Conservation (phyloP, 2,888 invertebrate species). For the Cryptosula pallasiana region DNA sequence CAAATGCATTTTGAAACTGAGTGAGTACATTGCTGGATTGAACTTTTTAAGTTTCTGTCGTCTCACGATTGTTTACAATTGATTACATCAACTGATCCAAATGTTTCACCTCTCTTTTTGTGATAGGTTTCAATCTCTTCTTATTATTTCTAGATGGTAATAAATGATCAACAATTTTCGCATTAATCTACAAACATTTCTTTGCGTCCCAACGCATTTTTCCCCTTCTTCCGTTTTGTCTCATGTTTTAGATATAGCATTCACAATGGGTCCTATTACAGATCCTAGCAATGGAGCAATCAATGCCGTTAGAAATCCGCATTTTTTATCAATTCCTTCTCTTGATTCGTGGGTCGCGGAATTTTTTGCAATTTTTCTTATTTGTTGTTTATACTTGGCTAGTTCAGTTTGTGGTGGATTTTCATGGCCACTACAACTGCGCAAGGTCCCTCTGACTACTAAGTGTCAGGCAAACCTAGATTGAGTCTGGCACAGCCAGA, state of each 20-base stretch:
- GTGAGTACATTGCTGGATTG: neutral
- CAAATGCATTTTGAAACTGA: neutral
- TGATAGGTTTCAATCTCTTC: neutral
- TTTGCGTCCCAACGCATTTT: conserved; percentile 2
- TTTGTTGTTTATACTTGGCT: conserved; percentile 1
- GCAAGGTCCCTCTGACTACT: no score
- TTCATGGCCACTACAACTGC: no score
- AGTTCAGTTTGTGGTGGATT: no score
- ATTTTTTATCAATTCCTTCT: neutral
- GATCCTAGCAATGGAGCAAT: conserved; percentile 10
- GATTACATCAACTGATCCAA: neutral
- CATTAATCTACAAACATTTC: neutral
- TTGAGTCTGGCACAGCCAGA: no score
- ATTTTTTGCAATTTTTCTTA: conserved; percentile 1
- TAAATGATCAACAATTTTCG: conserved; percentile 7
- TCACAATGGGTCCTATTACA: neutral
- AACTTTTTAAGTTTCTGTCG: neutral
- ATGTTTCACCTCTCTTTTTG: neutral
- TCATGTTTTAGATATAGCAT: no score
- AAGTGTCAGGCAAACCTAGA: no score
- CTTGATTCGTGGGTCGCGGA: neutral
- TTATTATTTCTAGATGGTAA: neutral
- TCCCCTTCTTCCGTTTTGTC: neutral
- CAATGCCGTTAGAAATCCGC: neutral
- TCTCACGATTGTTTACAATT: neutral